phyloP scores from a whole-genome alignment of 2,113 vertebrate species.

The Crypturellus undulatus region DNA sequence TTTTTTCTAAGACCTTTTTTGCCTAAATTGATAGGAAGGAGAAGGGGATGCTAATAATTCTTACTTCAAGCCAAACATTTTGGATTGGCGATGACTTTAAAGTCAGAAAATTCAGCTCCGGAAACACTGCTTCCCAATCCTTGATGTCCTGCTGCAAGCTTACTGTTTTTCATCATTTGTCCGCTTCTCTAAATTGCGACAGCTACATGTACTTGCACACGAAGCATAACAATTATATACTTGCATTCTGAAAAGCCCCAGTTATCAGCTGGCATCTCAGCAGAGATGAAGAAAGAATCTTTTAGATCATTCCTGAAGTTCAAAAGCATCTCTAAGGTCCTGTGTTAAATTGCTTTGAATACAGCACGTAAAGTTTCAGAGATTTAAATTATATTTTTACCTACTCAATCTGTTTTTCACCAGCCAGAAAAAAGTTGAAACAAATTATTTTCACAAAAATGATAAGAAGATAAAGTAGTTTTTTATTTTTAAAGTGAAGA shows the following conservation, averaged over 20 bases:
- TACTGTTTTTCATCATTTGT: background rate
- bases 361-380: background rate
- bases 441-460: background rate
- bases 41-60: background rate
- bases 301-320: background rate
- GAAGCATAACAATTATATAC: background rate
- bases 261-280: background rate
- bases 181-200: background rate
- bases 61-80: background rate
- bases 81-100: background rate
- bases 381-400: background rate
- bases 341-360: background rate
- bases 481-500: background rate
- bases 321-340: background rate
- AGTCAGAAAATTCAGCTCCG: background rate
- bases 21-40: rapidly evolving
- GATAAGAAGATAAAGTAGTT: background rate
- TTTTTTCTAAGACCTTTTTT: background rate
- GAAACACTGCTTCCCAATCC: background rate
- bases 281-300: background rate
- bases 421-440: background rate
- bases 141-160: background rate
- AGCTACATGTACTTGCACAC: background rate
- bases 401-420: slow-evolving; percentile 5
- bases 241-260: background rate